These are phyloP conservation scores for Poeciliopsis turneri DNA, from an alignment of 2,797 vertebrate species.

Conservation along the genomic window DNA sequence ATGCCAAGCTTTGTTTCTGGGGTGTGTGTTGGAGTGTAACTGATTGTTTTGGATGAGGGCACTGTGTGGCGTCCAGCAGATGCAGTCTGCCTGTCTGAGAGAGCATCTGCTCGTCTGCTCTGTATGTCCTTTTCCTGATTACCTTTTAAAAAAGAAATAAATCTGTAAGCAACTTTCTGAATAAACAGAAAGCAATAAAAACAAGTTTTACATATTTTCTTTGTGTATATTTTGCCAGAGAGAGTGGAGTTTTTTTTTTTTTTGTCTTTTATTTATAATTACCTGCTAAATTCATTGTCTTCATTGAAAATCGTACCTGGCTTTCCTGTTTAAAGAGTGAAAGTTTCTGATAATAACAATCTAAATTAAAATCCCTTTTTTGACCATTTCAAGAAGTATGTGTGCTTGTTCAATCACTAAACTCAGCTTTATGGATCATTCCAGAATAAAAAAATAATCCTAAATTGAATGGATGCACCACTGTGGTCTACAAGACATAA, in stretches of 20 bases:
- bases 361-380: background rate
- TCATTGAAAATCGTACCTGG: background rate
- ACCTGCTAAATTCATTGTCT: background rate
- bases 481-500: background rate
- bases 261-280: background rate
- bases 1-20: slow-evolving; percentile 44
- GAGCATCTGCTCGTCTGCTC: slow-evolving; percentile 63
- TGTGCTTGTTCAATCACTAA: background rate
- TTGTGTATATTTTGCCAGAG: background rate
- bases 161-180: background rate
- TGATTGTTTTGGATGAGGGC: slow-evolving; percentile 65
- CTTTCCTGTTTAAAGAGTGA: background rate
- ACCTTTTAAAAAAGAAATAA: background rate
- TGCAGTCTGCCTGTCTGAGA: slow-evolving; percentile 60
- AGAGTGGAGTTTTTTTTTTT: background rate
- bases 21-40: slow-evolving; percentile 45
- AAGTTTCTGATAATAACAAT: background rate
- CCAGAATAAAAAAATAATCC: background rate
- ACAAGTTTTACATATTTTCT: background rate
- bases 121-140: slow-evolving; percentile 27
- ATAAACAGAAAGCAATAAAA: background rate
- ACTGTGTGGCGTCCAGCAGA: slow-evolving; percentile 56
- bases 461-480: background rate
- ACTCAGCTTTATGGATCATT: background rate
- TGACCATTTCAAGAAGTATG: background rate